Evolutionary conservation across 2,113 vertebrate genomes (phyloP).

Genomic region (Tiliqua scincoides): DNA sequence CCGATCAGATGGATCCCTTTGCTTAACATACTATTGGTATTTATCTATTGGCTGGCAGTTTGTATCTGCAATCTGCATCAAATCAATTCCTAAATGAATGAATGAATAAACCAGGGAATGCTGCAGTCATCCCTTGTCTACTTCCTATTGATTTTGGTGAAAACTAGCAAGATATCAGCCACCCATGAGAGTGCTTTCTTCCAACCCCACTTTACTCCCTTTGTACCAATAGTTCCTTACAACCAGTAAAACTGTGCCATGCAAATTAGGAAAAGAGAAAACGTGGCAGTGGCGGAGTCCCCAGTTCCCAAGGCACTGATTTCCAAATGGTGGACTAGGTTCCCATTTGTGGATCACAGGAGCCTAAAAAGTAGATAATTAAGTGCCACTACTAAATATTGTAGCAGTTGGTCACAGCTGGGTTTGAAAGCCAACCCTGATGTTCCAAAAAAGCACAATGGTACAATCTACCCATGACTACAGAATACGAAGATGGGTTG

Average conservation of each 20-base stretch:
- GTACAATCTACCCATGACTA: not conserved
- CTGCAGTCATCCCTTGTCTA: not conserved
- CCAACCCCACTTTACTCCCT: not conserved
- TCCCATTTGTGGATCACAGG: not conserved
- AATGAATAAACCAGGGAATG: not conserved
- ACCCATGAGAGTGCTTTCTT: no score
- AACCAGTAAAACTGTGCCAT: not conserved
- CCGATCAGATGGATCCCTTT: not conserved
- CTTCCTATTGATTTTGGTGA: not conserved
- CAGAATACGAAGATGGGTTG: not conserved
- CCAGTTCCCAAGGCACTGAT: not conserved
- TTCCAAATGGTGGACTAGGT: not conserved
- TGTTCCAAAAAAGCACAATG: not conserved
- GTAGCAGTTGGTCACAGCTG: not conserved
- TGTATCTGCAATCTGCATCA: not conserved
- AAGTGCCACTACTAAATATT: not conserved
- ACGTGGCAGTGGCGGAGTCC: not conserved
- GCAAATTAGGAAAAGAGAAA: not conserved
- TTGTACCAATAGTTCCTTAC: not conserved
- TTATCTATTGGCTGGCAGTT: not conserved
- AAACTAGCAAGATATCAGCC: not conserved
- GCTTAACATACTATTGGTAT: not conserved
- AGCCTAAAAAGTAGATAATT: not conserved
- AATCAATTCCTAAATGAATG: constrained; percentile 11
- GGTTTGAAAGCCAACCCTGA: not conserved